Base-by-base conservation (phyloP, 2,797 vertebrate genomes). In the Coendou prehensilis region DNA sequence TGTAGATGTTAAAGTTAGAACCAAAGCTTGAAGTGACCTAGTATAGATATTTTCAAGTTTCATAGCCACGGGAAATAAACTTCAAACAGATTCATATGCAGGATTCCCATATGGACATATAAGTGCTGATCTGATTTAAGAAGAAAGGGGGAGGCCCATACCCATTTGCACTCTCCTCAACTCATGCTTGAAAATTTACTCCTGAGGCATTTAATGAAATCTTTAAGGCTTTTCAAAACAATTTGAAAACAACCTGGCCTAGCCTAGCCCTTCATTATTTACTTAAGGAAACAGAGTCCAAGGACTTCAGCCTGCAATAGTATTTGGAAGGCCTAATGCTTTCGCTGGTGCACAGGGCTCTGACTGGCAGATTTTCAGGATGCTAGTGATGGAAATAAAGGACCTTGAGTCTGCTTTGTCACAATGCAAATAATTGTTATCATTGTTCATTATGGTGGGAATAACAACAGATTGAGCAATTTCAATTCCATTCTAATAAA, bases 21-120 rank as follows among this genome's bases (percentile, higher is more conserved):
- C 18, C 41, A 91, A 88, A 64, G 18, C 76, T 95, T 64, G 54
- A 84, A 41, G 57, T 86, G 28, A 89, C 4, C 10, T 56, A 89
- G 37, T 80, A 82, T 83, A 80, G 37, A 81, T 50, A 85, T 85
- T 78, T 94, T 94, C 67, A 73, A 84, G 64, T 81, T 52, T 80
- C 41, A 89, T 59, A 88, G 28, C 11, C 28, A 47, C 41, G 83
- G n/a, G 64, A 91, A 88, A 61, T 80, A 52, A 37, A 79, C 13
- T 37, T 92, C 41, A 87, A 79, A 90, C 14, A 92, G 85, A 93
- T 56, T 64, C 37, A 33, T 57, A n/a, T 33, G 64, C 15, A 56
- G 71, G 93, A 76, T 92, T 33, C 28, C 3, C 50, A 30, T 3
- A 18, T 37, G 41, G 30, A 67, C 54, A 22, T 1, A n/a, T 87